Conservation (phyloP, 2,888 invertebrate genomes). For the Drosophila silvestris region DNA sequence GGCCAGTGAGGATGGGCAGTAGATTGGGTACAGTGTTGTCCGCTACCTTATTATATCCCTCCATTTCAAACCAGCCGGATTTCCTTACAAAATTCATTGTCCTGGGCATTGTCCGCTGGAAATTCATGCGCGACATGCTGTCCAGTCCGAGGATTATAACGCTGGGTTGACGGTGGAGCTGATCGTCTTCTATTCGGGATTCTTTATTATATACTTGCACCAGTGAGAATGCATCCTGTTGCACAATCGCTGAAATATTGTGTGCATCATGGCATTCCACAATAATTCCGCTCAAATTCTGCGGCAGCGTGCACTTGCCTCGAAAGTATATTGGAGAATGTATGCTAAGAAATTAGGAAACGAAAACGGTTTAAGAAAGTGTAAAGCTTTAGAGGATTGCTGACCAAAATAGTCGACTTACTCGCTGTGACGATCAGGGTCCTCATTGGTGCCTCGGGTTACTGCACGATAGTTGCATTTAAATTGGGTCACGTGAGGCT, state of each 20-base stretch:
- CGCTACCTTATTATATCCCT: constrained; percentile 90
- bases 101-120: constrained; percentile 90
- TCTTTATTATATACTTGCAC: constrained; percentile 79
- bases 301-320: not conserved
- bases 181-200: not conserved
- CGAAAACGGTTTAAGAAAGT: not conserved
- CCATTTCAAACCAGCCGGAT: constrained; percentile 88
- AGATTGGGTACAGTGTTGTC: constrained; percentile 95
- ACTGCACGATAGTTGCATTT: constrained; percentile 44
- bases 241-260: constrained; percentile 57
- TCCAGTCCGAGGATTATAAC: constrained; percentile 93
- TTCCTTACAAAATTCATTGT: constrained; percentile 88
- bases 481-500: not conserved
- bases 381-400: not conserved
- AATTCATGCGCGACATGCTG: constrained; percentile 87
- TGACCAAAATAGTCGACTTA: constrained; percentile 20
- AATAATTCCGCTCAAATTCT: constrained; percentile 34
- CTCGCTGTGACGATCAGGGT: constrained; percentile 13
- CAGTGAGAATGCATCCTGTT: constrained; percentile 86
- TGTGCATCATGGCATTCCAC: constrained; percentile 38
- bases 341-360: constrained; percentile 12
- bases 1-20: constrained; percentile 91
- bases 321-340: constrained; percentile 15
- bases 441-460: not conserved
- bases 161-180: constrained; percentile 84